Percentiles rank a stretch among this genome's conserved stretches.
Evolutionary conservation across 1,140 invertebrate genomes (phyloP).

Genomic region (Caenorhabditis briggsae): DNA sequence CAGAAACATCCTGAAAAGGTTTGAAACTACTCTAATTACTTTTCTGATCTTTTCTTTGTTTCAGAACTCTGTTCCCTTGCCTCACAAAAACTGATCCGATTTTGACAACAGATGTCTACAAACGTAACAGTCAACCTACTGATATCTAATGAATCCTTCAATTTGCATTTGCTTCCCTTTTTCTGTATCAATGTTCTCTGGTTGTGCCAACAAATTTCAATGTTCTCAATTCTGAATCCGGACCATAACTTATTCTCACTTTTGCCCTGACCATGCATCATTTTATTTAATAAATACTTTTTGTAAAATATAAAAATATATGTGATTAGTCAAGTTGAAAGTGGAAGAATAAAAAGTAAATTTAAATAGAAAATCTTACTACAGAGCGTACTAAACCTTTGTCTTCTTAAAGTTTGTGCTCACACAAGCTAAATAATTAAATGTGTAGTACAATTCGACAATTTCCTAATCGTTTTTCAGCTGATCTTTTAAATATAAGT

Average conservation of each 20-base stretch:
- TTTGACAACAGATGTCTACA: constrained; percentile 23
- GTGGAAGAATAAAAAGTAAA: no score
- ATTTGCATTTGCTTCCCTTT: not conserved
- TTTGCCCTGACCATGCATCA: not conserved
- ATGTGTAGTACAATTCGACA: no score
- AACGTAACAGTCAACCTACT: constrained; percentile 35
- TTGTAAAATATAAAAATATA: no score
- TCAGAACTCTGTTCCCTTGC: constrained; percentile 25
- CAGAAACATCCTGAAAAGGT: constrained; percentile 62
- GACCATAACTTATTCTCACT: not conserved
- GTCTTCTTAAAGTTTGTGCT: no score
- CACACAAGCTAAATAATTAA: no score
- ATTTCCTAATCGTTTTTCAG: no score
- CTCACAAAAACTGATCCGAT: constrained; percentile 31
- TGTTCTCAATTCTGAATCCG: not conserved
- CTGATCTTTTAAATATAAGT: no score
- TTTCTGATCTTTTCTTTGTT: not conserved
- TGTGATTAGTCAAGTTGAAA: no score
- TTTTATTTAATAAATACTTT: not conserved
- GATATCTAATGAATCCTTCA: not conserved
- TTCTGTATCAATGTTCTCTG: constrained; percentile 2
- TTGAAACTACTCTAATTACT: not conserved
- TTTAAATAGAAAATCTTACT: no score
- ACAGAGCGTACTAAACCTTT: no score
- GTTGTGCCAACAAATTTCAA: constrained; percentile 29